These are phyloP conservation scores for Osmerus eperlanus DNA, from an alignment of 2,113 vertebrate species.

Conservation along the genomic window DNA sequence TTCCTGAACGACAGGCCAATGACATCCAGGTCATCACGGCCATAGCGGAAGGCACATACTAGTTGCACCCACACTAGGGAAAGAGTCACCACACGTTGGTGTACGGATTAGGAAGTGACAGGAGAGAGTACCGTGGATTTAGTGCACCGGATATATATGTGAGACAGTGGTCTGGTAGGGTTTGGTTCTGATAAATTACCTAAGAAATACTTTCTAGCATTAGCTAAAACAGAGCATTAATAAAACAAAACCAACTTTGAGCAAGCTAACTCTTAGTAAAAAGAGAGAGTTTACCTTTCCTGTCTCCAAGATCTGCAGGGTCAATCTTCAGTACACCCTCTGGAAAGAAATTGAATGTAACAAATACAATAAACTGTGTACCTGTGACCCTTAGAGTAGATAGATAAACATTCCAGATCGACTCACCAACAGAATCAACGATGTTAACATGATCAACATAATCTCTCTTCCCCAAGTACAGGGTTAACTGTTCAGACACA, in stretches of 20 bases:
- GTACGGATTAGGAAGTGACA: background rate
- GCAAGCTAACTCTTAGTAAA: background rate
- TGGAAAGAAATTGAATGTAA: constrained; percentile 27
- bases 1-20: constrained; percentile 75
- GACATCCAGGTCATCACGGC: constrained; percentile 73
- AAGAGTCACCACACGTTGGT: background rate
- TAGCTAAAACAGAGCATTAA: background rate
- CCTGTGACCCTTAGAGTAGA: background rate
- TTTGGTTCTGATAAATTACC: background rate
- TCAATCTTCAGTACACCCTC: constrained; percentile 72
- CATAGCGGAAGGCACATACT: constrained; percentile 75
- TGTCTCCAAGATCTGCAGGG: constrained; percentile 54
- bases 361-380: background rate
- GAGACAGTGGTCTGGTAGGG: background rate
- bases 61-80: constrained; percentile 69
- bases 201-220: background rate
- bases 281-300: constrained; percentile 62
- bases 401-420: background rate
- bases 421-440: constrained; percentile 67
- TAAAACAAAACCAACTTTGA: background rate
- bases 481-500: constrained; percentile 57
- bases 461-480: constrained; percentile 73
- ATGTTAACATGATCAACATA: constrained; percentile 59
- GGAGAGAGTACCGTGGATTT: background rate
- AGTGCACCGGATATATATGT: background rate